Percentiles rank a stretch among this genome's conserved stretches.
phyloP scores from a whole-genome alignment of 2,113 vertebrate genomes.

The Mugil cephalus region DNA sequence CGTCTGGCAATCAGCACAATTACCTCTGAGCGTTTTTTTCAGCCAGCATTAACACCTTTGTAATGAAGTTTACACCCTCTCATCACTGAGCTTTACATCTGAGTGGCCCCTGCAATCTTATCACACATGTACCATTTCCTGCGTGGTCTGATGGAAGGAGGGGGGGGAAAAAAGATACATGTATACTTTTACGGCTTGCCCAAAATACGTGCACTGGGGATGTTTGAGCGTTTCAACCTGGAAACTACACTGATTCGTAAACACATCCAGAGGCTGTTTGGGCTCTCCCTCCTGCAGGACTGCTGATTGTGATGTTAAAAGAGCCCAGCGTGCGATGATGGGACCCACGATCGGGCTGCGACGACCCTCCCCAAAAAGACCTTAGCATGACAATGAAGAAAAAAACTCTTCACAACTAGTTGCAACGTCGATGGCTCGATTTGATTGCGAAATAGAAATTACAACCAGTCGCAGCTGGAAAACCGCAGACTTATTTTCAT shows the following conservation, averaged over 20 bases:
- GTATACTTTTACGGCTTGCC: neutral
- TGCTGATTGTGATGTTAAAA: slow-evolving; percentile 78
- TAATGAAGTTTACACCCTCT: slow-evolving; percentile 73
- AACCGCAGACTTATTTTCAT: neutral
- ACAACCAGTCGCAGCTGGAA: slow-evolving; percentile 1
- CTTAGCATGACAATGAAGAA: slow-evolving; percentile 83
- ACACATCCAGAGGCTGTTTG: neutral
- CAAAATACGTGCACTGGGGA: no score
- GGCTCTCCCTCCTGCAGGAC: slow-evolving; percentile 9
- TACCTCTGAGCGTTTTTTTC: slow-evolving; percentile 55
- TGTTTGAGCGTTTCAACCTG: neutral
- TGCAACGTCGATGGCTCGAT: slow-evolving; percentile 49
- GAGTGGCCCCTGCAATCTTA: slow-evolving; percentile 26
- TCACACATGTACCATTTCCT: slow-evolving; percentile 42
- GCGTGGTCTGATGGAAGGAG: slow-evolving; percentile 2
- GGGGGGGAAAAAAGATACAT: neutral
- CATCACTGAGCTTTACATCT: slow-evolving; percentile 37
- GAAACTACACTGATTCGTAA: no score
- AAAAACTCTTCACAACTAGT: slow-evolving; percentile 64
- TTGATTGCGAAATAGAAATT: slow-evolving; percentile 32
- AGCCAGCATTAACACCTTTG: slow-evolving; percentile 52
- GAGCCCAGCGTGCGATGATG: slow-evolving; percentile 78
- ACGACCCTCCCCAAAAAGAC: slow-evolving; percentile 63
- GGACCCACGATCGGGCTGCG: slow-evolving; percentile 74
- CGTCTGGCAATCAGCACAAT: slow-evolving; percentile 67